Percentiles rank a stretch among this genome's conserved stretches.
These are phyloP conservation scores for Gambelia wislizenii DNA, from an alignment of 2,797 vertebrate species.

Conservation along the genomic window DNA sequence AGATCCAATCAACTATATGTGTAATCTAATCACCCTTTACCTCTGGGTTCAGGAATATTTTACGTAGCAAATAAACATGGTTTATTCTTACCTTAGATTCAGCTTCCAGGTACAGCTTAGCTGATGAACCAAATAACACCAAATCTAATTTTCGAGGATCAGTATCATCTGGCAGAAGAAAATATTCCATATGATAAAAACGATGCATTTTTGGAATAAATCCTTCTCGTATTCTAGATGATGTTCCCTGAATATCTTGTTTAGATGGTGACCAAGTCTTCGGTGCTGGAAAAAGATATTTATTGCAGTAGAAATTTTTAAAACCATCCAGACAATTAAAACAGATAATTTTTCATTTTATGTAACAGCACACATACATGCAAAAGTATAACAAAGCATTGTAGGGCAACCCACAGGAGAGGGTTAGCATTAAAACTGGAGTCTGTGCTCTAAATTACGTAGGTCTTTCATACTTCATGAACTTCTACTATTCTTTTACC, in stretches of 20 bases:
- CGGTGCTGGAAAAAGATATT: slow-evolving; percentile 61
- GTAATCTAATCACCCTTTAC: not conserved
- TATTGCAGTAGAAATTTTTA: not conserved
- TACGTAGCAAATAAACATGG: not conserved
- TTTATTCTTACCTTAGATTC: slow-evolving; percentile 59
- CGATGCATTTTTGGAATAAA: slow-evolving; percentile 64
- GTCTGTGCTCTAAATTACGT: not conserved
- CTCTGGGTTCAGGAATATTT: not conserved
- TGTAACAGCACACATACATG: not conserved
- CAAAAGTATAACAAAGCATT: not conserved
- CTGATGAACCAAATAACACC: slow-evolving; percentile 76
- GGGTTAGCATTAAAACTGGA: not conserved
- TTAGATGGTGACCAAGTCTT: slow-evolving; percentile 28
- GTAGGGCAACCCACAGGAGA: not conserved
- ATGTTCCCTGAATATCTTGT: not conserved
- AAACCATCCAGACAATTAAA: not conserved
- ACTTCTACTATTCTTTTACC: not conserved
- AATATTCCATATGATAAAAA: slow-evolving; percentile 85
- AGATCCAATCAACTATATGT: not conserved
- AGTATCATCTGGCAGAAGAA: slow-evolving; percentile 80
- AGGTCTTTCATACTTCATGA: not conserved
- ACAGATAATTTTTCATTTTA: not conserved
- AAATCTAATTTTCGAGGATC: slow-evolving; percentile 81
- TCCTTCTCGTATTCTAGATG: not conserved
- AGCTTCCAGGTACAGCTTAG: slow-evolving; percentile 82